These are phyloP conservation scores for Drosophila hamatofila DNA, from an alignment of 2,888 invertebrate genomes.

Conservation along the genomic window DNA sequence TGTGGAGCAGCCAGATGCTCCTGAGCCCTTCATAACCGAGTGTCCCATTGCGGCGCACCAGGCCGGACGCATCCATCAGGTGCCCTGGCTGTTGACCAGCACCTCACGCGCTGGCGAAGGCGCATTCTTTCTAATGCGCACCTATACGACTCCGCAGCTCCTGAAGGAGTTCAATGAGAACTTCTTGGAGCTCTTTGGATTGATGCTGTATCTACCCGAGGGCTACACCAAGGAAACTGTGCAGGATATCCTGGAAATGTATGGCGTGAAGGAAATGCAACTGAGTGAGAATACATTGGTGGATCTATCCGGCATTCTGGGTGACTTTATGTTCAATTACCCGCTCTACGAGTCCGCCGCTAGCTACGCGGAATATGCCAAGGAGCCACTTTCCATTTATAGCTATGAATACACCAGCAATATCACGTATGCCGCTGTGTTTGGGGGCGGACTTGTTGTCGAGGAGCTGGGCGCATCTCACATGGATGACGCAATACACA, in stretches of 20 bases:
- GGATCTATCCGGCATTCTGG: constrained; percentile 79
- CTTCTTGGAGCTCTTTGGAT: constrained; percentile 60
- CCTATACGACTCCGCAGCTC: constrained; percentile 45
- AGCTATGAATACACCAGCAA: constrained; percentile 85
- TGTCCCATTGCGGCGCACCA: constrained; percentile 83
- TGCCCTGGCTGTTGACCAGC: constrained; percentile 86
- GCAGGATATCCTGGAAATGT: constrained; percentile 39
- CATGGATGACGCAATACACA: constrained; percentile 86
- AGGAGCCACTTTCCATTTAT: constrained; percentile 84
- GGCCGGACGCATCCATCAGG: constrained; percentile 74
- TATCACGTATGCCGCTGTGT: constrained; percentile 77
- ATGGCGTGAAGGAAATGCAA: constrained; percentile 47
- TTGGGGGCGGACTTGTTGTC: constrained; percentile 16
- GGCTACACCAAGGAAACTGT: constrained; percentile 14
- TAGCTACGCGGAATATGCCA: constrained; percentile 45
- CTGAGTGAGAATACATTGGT: constrained; percentile 61
- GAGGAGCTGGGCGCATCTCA: constrained; percentile 83
- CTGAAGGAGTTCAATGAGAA: constrained; percentile 69
- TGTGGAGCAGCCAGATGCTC: constrained; percentile 80
- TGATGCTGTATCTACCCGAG: constrained; percentile 57
- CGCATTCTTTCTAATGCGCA: constrained; percentile 79
- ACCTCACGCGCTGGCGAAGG: constrained; percentile 86
- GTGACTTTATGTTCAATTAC: constrained; percentile 85
- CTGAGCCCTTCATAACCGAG: constrained; percentile 85
- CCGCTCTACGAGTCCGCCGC: constrained; percentile 81